Evolutionary conservation across 1,140 invertebrate species (phyloP).

Genomic region (Lasaia peninsularis): DNA sequence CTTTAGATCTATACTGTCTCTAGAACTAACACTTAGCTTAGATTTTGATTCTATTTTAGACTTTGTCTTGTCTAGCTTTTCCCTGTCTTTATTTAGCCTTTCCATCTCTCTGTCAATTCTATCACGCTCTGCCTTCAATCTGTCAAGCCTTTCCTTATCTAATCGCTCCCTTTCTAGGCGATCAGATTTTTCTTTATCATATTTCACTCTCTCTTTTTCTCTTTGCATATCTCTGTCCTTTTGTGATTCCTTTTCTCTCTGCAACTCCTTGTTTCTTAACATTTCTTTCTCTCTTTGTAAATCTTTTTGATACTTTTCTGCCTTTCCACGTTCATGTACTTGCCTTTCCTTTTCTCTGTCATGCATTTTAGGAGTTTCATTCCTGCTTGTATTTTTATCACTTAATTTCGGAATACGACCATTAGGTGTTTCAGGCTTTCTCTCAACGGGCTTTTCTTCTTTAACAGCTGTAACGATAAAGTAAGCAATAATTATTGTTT

Average conservation of each 20-base stretch:
- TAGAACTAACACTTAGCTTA: slow-evolving; percentile 43
- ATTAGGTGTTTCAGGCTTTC: slow-evolving; percentile 48
- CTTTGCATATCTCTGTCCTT: slow-evolving; percentile 13
- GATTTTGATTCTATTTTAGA: slow-evolving; percentile 47
- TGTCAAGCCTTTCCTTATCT: slow-evolving; percentile 57
- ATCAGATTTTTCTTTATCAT: slow-evolving; percentile 44
- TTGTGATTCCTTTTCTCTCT: slow-evolving; percentile 20
- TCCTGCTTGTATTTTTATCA: slow-evolving; percentile 47
- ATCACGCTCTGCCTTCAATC: slow-evolving; percentile 59
- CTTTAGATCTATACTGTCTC: slow-evolving; percentile 66
- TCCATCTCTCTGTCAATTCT: slow-evolving; percentile 63
- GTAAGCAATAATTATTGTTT: too few species aligned
- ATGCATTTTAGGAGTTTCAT: slow-evolving; percentile 33
- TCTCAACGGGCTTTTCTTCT: slow-evolving; percentile 45
- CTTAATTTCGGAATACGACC: slow-evolving; percentile 75
- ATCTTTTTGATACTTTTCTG: slow-evolving; percentile 3
- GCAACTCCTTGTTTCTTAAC: slow-evolving; percentile 16
- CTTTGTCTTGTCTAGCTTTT: slow-evolving; percentile 61
- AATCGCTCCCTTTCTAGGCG: slow-evolving; percentile 37
- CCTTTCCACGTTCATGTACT: slow-evolving; percentile 20
- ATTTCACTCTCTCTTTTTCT: slow-evolving; percentile 37
- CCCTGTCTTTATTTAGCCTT: slow-evolving; percentile 51
- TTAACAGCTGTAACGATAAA: slow-evolving; percentile 13
- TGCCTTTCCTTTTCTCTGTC: slow-evolving; percentile 38
- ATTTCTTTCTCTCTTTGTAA: slow-evolving; percentile 16